phyloP scores from a whole-genome alignment of 2,797 vertebrate genomes.

The Coilia nasus region DNA sequence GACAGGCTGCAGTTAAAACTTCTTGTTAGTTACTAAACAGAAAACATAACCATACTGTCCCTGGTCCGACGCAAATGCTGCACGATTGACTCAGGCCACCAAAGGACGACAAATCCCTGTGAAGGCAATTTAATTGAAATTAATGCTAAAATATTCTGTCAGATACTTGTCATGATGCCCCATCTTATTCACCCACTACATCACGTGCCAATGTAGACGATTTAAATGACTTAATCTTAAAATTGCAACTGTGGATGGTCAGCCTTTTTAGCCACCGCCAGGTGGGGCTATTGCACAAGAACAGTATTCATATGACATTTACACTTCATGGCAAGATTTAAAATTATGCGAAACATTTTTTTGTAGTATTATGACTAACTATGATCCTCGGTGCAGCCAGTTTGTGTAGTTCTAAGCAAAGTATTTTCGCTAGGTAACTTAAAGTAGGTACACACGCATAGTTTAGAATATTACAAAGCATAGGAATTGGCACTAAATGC shows the following conservation, averaged over 20 bases:
- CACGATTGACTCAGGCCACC: too few species aligned
- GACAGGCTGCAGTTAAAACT: too few species aligned
- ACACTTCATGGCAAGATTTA: neutral
- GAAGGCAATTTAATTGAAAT: too few species aligned
- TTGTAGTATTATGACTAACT: neutral
- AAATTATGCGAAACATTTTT: neutral
- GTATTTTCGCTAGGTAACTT: neutral
- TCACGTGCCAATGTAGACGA: too few species aligned
- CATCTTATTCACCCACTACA: too few species aligned
- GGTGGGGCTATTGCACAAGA: constrained; percentile 10
- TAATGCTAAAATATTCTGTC: too few species aligned
- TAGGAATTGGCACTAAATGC: neutral
- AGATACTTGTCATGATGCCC: too few species aligned
- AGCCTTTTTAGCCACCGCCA: neutral
- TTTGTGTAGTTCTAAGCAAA: neutral
- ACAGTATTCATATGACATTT: neutral
- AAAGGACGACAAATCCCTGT: too few species aligned
- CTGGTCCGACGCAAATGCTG: too few species aligned
- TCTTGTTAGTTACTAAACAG: too few species aligned
- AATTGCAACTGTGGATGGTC: neutral
- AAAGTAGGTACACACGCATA: neutral
- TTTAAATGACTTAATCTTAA: too few species aligned
- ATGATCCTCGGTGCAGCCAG: neutral
- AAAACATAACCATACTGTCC: too few species aligned
- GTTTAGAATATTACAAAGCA: neutral